Evolutionary conservation across 2,888 invertebrate genomes (phyloP), one percentile per base, ranked within the genome.

Genomic region (Pristionchus mayeri): DNA sequence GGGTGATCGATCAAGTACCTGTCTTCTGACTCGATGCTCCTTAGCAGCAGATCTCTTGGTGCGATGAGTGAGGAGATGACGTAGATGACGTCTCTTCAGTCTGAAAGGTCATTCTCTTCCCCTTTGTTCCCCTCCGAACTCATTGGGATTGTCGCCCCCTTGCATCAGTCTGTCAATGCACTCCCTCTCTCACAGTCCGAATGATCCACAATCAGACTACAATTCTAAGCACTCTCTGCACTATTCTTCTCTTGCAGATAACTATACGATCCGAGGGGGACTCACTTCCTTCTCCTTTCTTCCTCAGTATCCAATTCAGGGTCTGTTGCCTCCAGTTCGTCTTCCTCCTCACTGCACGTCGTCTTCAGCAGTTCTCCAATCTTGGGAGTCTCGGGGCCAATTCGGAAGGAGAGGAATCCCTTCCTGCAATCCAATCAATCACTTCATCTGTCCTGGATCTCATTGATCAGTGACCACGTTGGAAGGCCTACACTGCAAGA

Each of bases 351-450:
- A 3, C 89, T 88, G 86, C 92, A 92, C 1, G 92, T 91, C 9
- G 92, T 92, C 86, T 92, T 92, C 60, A 92, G 71, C 21, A 92
- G 86, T 34, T 90, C 90, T 44, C 92, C 92, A 60, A 92, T 90
- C 85, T 91, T 92, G 13, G 92, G 92, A 3, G 92, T 92, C 30
- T 92, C 91, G 24, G 92, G 92, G 2, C 91, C 92, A 48, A 92
- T 87, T 16, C 91, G 87, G 89, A 92, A 89, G 3, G 88, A 87
- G 54, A 92, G 76, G 89, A 92, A 92, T 21, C 90, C 91, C 76
- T 90, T 90, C 11, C 92, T 90, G 54, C 81, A 89, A 37, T 27
- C 16, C n/a, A 37, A 63, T 63, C n/a, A n/a, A n/a, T n/a, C n/a
- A n/a, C n/a, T n/a, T n/a, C n/a, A n/a, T n/a, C n/a, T n/a, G n/a